These are phyloP conservation scores for Euproctis similis DNA, from an alignment of 2,888 invertebrate genomes.

Conservation along the genomic window DNA sequence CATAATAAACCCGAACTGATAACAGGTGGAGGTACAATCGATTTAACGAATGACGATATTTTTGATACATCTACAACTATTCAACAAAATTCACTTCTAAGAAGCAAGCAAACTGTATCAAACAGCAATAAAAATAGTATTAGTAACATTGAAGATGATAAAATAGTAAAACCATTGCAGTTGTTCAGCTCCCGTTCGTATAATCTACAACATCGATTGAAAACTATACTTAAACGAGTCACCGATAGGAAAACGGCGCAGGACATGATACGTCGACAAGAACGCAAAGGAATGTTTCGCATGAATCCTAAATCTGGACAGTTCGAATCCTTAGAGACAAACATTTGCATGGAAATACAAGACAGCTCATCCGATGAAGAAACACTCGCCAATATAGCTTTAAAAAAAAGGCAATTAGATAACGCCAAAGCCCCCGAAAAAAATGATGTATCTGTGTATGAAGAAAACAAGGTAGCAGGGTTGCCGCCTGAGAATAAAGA, in stretches of 20 bases:
- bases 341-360: background rate
- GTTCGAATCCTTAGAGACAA: background rate
- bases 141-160: background rate
- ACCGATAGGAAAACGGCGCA: background rate
- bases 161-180: conserved; percentile 15
- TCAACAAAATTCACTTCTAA: background rate
- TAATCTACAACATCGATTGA: conserved; percentile 2
- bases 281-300: too few relatives aligned
- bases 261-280: too few relatives aligned
- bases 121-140: background rate
- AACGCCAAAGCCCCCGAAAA: background rate
- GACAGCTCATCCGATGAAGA: conserved; percentile 54
- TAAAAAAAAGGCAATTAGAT: conserved; percentile 23
- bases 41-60: conserved; percentile 46
- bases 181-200: conserved; percentile 6
- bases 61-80: background rate
- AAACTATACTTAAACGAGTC: conserved; percentile 1
- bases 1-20: background rate
- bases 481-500: too few relatives aligned
- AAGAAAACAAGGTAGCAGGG: background rate
- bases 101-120: too few relatives aligned
- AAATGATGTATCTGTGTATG: background rate
- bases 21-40: conserved; percentile 29
- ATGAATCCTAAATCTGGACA: too few relatives aligned
- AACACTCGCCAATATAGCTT: conserved; percentile 45